Conservation (phyloP, 1,140 invertebrate genomes). For the Batillaria attramentaria region DNA sequence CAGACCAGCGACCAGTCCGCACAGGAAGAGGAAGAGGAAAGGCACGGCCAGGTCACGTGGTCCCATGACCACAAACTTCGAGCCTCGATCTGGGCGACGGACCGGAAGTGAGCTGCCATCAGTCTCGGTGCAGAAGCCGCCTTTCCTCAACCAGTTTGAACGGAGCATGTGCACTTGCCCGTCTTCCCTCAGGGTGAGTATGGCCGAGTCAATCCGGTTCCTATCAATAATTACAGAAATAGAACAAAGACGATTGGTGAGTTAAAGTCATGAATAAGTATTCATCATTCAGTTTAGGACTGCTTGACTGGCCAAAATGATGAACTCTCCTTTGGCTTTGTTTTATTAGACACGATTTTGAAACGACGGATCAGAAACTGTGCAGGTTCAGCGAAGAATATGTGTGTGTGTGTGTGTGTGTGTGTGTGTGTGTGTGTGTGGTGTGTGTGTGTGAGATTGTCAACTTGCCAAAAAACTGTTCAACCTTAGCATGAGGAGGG, state of each 20-base stretch:
- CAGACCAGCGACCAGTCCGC: not conserved
- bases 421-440: too few relatives aligned
- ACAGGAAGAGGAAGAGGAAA: slow-evolving; percentile 28
- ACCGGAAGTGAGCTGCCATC: slow-evolving; percentile 23
- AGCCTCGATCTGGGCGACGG: not conserved
- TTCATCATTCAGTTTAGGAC: not conserved
- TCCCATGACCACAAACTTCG: slow-evolving; percentile 15
- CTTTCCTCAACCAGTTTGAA: slow-evolving; percentile 20
- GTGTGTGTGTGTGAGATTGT: too few relatives aligned
- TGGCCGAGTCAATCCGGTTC: slow-evolving; percentile 11
- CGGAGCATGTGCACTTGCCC: not conserved
- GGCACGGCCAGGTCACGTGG: slow-evolving; percentile 32
- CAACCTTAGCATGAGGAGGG: too few relatives aligned
- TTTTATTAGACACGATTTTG: not conserved
- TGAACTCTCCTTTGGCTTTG: not conserved
- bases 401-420: too few relatives aligned
- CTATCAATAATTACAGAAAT: not conserved
- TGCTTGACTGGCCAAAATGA: not conserved
- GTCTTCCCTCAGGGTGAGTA: slow-evolving; percentile 12
- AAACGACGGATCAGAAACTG: too few relatives aligned
- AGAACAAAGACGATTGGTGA: not conserved
- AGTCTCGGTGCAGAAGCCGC: slow-evolving; percentile 25
- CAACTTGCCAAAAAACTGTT: too few relatives aligned
- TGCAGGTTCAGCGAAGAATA: too few relatives aligned
- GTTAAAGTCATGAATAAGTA: not conserved